Conservation (phyloP, 2,797 vertebrate species). For the Triplophysa yarkandensis region DNA sequence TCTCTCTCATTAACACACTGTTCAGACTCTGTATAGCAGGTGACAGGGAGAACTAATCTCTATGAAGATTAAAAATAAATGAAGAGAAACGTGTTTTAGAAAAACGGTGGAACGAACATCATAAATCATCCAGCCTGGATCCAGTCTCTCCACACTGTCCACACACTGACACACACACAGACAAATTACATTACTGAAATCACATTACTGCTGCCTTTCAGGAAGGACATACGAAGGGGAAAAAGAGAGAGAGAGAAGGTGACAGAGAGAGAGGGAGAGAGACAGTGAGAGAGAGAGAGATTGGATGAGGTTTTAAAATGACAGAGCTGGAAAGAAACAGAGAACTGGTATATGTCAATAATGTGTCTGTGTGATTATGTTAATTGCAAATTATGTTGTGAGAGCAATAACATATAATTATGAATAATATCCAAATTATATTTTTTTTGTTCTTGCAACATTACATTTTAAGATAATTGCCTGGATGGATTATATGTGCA, state of each 20-base stretch:
- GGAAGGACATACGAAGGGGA: constrained; percentile 57
- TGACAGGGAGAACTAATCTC: constrained; percentile 82
- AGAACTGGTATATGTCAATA: constrained; percentile 49
- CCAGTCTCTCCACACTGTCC: constrained; percentile 67
- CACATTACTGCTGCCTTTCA: constrained; percentile 62
- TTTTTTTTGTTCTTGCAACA: neutral
- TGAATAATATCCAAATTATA: neutral
- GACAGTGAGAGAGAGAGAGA: neutral
- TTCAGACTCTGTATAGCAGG: constrained; percentile 88
- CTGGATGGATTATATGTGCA: neutral
- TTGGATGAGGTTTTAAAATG: constrained; percentile 4
- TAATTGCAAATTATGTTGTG: neutral
- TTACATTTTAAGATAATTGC: neutral
- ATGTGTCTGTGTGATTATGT: neutral
- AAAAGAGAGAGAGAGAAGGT: constrained; percentile 21
- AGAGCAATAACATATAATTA: neutral
- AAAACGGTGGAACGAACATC: constrained; percentile 79
- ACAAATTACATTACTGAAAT: constrained; percentile 64
- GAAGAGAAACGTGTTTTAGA: constrained; percentile 83
- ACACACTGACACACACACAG: constrained; percentile 65
- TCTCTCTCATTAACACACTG: constrained; percentile 81
- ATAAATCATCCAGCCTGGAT: constrained; percentile 84
- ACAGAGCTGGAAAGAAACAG: constrained; percentile 64
- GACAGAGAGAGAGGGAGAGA: constrained; percentile 41
- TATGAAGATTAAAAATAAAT: constrained; percentile 87